phyloP scores from a whole-genome alignment of 2,888 invertebrate genomes.

The Polyploca ridens region DNA sequence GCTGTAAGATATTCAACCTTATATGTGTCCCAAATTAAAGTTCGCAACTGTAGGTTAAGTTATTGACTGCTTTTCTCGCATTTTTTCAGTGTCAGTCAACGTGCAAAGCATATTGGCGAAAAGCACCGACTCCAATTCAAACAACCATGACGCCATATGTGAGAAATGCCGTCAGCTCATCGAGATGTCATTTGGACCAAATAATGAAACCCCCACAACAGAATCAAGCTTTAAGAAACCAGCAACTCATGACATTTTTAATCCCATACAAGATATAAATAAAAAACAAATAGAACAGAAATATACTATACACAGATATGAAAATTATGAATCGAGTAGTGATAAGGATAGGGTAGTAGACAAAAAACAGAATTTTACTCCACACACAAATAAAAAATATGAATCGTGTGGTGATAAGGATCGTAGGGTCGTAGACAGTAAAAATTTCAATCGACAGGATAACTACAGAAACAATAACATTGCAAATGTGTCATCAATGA shows the following conservation, averaged over 20 bases:
- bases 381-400: not conserved
- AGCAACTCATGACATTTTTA: not conserved
- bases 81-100: constrained; percentile 52
- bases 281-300: not conserved
- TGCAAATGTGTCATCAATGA: too few relatives aligned
- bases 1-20: not conserved
- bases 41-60: not conserved
- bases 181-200: constrained; percentile 5
- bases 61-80: constrained; percentile 55
- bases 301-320: not conserved
- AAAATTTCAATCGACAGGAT: not conserved
- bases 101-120: constrained; percentile 31
- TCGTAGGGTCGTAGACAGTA: not conserved
- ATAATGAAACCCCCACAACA: not conserved
- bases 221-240: not conserved
- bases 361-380: not conserved
- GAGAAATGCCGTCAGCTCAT: constrained; percentile 11
- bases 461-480: too few relatives aligned
- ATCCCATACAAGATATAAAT: not conserved
- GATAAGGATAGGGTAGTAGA: not conserved
- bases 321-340: not conserved
- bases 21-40: not conserved
- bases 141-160: constrained; percentile 22
- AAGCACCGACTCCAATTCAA: constrained; percentile 33
- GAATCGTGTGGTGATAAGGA: not conserved